Conservation (phyloP, 2,113 vertebrate species). For the Dicerorhinus sumatrensis region DNA sequence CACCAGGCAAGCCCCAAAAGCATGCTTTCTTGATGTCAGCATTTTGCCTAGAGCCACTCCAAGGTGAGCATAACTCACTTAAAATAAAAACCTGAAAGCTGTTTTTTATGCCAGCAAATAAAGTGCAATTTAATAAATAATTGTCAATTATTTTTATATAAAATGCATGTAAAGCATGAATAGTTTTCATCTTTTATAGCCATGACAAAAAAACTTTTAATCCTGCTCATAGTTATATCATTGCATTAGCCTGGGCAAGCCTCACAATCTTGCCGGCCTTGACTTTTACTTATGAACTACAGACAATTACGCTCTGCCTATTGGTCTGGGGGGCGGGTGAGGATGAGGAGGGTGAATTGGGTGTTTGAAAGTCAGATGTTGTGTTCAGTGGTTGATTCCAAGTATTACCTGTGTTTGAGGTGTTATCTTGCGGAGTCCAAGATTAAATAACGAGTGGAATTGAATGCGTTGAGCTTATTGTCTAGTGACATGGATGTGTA, state of each 20-base stretch:
- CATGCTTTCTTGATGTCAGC: not conserved
- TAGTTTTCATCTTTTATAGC: conserved; percentile 59
- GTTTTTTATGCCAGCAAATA: conserved; percentile 40
- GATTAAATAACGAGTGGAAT: not conserved
- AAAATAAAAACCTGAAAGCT: conserved; percentile 29
- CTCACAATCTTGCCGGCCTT: not conserved
- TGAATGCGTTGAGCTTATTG: not conserved
- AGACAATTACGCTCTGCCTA: conserved; percentile 3
- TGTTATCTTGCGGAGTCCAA: not conserved
- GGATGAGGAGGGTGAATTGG: not conserved
- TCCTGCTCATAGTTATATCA: not conserved
- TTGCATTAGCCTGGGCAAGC: conserved; percentile 35
- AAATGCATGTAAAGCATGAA: not conserved
- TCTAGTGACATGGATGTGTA: not conserved
- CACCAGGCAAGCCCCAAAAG: no score
- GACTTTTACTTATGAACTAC: conserved; percentile 44
- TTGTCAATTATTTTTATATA: conserved; percentile 55
- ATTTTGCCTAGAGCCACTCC: not conserved
- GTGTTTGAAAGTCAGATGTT: not conserved
- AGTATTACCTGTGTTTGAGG: not conserved
- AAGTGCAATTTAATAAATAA: conserved; percentile 52
- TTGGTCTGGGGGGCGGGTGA: not conserved
- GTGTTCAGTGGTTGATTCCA: not conserved
- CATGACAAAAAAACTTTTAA: conserved; percentile 38
- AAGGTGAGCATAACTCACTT: not conserved